Base-by-base conservation (phyloP, 35 echinoderm and acorn worm species). In the Eucidaris tribuloides region DNA sequence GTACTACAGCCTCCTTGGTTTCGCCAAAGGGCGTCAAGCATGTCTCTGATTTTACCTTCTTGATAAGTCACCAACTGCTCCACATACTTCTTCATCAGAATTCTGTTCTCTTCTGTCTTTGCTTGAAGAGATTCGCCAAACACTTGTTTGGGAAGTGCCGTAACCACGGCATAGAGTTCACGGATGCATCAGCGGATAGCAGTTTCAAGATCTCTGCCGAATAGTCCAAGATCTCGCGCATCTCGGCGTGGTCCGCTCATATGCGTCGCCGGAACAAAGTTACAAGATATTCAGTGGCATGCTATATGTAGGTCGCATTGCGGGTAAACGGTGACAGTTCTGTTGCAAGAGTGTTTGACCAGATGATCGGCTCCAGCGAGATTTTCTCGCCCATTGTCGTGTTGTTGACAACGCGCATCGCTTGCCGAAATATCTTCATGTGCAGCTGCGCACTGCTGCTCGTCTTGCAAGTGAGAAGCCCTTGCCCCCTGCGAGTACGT, bases 121-220 rank as follows among this genome's bases (percentile, higher is more conserved):
- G 90, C 65, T 85, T 93, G 83, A 93, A 89, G 58, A 99, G 90
- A 7, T 72, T 83, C 40, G 93, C 91, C 34, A 99, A 99, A 90
- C 96, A 99, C 81, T 93, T 99, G 65, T 99, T 99, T 14, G 96
- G 96, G 54, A 99, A 93, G 74, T 93, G 90, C 66, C 96, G 45
- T 20, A 99, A 59, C 96, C 96, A 99, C 0, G 96, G 96, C 79
- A 99, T 62, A 3, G 96, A 80, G 58, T 99, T 99, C 3, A 99
- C 96, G 2, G 96, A 91, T 49, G 93, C 90, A 13, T 93, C 54
- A 0, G 96, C 90, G 15, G 96, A 99, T 25, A 99, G 81, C 35
- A 99, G 76, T 84, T 99, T 99, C 30, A 91, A 65, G 42, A 99
- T 99, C 78, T 99, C 90, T 13, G 92, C 96, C 17, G 96, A 99